These are phyloP conservation scores for Bombus impatiens DNA, from an alignment of 1,140 invertebrate genomes.

Conservation along the genomic window DNA sequence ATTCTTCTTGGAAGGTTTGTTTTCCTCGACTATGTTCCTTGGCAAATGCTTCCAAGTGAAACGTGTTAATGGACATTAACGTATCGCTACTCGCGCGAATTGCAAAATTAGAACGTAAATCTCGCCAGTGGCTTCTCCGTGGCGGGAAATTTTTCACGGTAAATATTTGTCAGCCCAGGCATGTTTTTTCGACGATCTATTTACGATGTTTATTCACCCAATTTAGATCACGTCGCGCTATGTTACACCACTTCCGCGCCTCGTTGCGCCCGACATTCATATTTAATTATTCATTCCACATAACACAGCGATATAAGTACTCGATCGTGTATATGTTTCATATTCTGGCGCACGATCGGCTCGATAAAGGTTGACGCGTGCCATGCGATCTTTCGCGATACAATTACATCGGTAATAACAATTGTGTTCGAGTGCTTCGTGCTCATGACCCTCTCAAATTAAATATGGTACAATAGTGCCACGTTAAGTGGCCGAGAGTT, in stretches of 20 bases:
- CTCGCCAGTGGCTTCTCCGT: neutral
- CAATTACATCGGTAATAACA: neutral
- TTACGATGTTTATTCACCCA: neutral
- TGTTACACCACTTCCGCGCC: neutral
- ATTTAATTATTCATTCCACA: constrained; percentile 9
- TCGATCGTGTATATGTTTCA: neutral
- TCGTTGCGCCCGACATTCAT: neutral
- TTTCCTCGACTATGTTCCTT: neutral
- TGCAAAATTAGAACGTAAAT: constrained; percentile 10
- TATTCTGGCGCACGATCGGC: neutral
- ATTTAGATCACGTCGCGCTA: neutral
- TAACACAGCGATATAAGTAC: neutral
- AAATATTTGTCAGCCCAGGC: neutral
- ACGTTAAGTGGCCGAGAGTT: neutral
- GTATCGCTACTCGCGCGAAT: neutral
- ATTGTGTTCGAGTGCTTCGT: too few relatives aligned
- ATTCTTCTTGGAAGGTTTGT: neutral
- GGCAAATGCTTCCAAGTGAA: neutral
- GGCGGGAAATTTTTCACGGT: neutral
- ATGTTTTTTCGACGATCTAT: neutral
- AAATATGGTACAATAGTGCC: neutral
- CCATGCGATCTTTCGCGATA: neutral
- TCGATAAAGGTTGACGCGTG: neutral
- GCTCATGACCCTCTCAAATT: constrained; percentile 7
- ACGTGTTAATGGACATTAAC: neutral